A percentile compares a stretch with the other conserved stretches of the same genome.
Evolutionary conservation across 2,888 invertebrate genomes (phyloP).

Genomic region (Scaptomyza cyrtandrae): DNA sequence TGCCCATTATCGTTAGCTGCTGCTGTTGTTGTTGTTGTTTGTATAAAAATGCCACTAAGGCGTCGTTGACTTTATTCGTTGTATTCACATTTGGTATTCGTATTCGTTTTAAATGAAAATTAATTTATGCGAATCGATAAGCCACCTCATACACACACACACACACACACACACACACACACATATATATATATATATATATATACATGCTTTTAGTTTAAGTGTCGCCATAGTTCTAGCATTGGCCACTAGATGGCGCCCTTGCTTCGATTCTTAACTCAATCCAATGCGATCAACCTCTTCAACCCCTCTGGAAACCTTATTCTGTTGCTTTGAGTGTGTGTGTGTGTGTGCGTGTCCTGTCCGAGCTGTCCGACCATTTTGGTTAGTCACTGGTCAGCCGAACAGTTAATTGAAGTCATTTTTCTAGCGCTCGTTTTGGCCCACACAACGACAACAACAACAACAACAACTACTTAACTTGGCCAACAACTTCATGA

Average conservation of each 20-base stretch:
- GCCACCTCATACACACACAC: slow-evolving; percentile 35
- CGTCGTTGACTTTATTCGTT: slow-evolving; percentile 70
- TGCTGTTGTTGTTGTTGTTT: slow-evolving; percentile 31
- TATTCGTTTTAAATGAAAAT: slow-evolving; percentile 78
- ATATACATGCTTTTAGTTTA: slow-evolving; percentile 2
- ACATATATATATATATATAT: too few species aligned
- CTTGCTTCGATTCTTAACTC: slow-evolving; percentile 42
- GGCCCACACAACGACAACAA: slow-evolving; percentile 10
- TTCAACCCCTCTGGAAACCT: slow-evolving; percentile 7
- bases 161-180: slow-evolving; percentile 3
- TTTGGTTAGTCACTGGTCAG: slow-evolving; percentile 74
- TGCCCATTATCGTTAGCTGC: slow-evolving; percentile 55
- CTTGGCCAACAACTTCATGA: slow-evolving; percentile 46
- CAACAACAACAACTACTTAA: slow-evolving; percentile 27
- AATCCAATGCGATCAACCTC: slow-evolving; percentile 38
- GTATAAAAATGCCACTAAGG: slow-evolving; percentile 48
- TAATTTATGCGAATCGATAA: slow-evolving; percentile 79
- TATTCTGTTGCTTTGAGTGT: background rate
- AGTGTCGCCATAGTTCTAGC: slow-evolving; percentile 22
- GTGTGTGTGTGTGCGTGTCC: slow-evolving; percentile 48
- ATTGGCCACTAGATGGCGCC: slow-evolving; percentile 57
- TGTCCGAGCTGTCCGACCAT: slow-evolving; percentile 40
- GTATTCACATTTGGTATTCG: slow-evolving; percentile 58
- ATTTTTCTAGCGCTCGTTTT: slow-evolving; percentile 72
- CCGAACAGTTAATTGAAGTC: slow-evolving; percentile 73